A percentile compares a stretch with the other conserved stretches of the same genome.
Evolutionary conservation across 1,140 invertebrate genomes (phyloP).

Genomic region (Condylostylus longicornis): DNA sequence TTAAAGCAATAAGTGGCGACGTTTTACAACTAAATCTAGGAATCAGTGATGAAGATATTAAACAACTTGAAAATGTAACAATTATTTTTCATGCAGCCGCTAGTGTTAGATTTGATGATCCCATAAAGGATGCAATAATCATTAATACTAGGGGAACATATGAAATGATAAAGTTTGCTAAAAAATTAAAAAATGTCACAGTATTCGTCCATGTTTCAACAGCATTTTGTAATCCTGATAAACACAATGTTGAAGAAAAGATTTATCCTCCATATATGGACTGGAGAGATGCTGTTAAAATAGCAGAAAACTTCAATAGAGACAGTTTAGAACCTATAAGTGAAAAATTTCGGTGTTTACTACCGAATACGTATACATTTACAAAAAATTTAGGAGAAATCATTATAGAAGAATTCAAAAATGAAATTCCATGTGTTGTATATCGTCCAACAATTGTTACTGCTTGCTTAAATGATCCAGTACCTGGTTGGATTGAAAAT

Average conservation of each 20-base stretch:
- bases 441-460: neutral
- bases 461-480: conserved; percentile 36
- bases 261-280: conserved; percentile 7
- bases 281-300: neutral
- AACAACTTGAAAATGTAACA: conserved; percentile 36
- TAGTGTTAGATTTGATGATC: conserved; percentile 58
- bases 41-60: neutral
- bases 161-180: conserved; percentile 43
- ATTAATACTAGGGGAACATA: conserved; percentile 47
- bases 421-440: neutral
- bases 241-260: conserved; percentile 46
- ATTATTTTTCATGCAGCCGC: conserved; percentile 88
- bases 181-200: conserved; percentile 49
- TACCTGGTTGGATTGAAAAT: conserved; percentile 84
- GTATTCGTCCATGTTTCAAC: conserved; percentile 66
- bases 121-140: conserved; percentile 44
- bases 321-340: neutral
- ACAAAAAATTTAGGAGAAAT: neutral
- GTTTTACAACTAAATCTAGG: neutral
- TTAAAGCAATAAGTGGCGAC: conserved; percentile 3
- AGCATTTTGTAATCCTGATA: conserved; percentile 59
- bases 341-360: neutral
- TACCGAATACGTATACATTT: neutral
- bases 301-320: neutral
- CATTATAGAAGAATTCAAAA: neutral